phyloP scores from a whole-genome alignment of 2,888 invertebrate species.

The Cantharis rufa region DNA sequence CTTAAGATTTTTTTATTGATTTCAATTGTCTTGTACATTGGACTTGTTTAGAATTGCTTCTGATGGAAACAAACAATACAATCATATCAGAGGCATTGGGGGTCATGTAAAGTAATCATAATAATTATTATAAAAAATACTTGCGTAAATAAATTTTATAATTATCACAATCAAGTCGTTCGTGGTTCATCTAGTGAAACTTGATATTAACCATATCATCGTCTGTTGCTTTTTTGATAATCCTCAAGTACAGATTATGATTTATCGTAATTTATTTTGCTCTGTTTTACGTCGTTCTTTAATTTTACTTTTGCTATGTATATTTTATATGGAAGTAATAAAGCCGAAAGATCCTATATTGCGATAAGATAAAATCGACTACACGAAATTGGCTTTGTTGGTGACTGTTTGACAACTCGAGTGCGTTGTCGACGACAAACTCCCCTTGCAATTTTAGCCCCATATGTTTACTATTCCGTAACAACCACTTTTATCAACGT shows the following conservation, averaged over 20 bases:
- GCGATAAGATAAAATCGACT: background rate
- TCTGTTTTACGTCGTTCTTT: background rate
- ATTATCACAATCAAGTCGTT: background rate
- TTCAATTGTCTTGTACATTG: background rate
- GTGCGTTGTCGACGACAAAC: background rate
- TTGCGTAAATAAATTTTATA: background rate
- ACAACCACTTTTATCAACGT: constrained; percentile 8
- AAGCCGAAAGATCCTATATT: background rate
- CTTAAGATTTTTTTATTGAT: background rate
- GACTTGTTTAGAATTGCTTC: background rate
- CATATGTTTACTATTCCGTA: constrained; percentile 3
- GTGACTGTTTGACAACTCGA: background rate
- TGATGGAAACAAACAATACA: background rate
- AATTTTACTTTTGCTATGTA: background rate
- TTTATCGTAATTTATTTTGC: too few species aligned
- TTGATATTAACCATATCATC: too few species aligned
- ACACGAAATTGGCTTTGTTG: background rate
- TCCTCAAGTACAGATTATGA: too few species aligned
- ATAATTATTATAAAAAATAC: background rate
- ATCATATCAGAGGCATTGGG: background rate
- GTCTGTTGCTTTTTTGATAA: too few species aligned
- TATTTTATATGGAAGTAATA: background rate
- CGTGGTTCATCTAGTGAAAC: too few species aligned
- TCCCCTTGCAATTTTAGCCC: background rate
- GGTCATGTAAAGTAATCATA: background rate